phyloP scores from a whole-genome alignment of 1,140 invertebrate genomes.

The Chironomus tepperi region DNA sequence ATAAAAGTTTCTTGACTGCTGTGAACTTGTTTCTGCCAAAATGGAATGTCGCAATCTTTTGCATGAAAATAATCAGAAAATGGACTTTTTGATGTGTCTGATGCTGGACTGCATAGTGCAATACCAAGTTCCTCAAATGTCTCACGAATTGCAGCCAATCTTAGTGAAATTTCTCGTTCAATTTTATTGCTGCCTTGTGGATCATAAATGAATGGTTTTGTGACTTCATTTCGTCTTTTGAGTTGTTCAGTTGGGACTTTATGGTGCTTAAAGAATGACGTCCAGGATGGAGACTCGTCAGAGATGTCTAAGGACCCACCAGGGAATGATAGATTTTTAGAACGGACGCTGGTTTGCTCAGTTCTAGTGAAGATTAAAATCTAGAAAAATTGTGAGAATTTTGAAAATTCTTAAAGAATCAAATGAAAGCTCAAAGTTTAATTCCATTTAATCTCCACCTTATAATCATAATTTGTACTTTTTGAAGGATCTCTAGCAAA shows the following conservation, averaged over 20 bases:
- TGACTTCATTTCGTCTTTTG: slow-evolving; percentile 33
- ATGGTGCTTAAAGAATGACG: slow-evolving; percentile 51
- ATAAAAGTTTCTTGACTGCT: not conserved
- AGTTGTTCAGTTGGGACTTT: slow-evolving; percentile 46
- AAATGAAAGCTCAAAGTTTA: not conserved
- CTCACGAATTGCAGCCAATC: slow-evolving; percentile 80
- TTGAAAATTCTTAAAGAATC: not conserved
- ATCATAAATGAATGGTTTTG: slow-evolving; percentile 43
- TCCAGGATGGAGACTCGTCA: slow-evolving; percentile 64
- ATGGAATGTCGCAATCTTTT: not conserved
- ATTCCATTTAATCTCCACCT: not conserved
- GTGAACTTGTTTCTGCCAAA: not conserved
- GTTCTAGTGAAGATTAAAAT: slow-evolving; percentile 58
- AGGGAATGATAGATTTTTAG: slow-evolving; percentile 70
- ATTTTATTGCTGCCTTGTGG: slow-evolving; percentile 38
- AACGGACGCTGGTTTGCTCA: slow-evolving; percentile 54
- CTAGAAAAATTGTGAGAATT: slow-evolving; percentile 37
- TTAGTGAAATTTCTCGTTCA: slow-evolving; percentile 56
- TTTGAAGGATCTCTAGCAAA: not conserved
- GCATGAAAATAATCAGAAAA: not conserved
- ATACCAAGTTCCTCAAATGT: slow-evolving; percentile 88
- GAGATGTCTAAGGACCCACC: slow-evolving; percentile 60
- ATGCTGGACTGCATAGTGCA: slow-evolving; percentile 53
- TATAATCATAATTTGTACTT: not conserved
- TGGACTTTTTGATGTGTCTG: not conserved